Conservation (phyloP, 2,888 invertebrate species). For the Sesia apiformis region DNA sequence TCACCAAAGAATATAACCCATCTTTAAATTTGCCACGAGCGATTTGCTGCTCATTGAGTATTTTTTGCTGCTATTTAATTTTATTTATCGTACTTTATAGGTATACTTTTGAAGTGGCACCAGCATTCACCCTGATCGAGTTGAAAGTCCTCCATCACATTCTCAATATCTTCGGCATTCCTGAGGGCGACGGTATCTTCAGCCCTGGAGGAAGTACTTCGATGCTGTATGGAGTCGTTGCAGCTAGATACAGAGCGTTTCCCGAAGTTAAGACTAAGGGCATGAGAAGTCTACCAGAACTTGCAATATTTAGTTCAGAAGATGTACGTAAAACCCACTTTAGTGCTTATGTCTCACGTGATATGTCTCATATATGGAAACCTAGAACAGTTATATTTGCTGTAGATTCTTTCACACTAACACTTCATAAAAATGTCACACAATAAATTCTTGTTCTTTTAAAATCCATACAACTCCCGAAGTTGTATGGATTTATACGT, state of each 20-base stretch:
- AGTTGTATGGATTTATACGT: too few relatives aligned
- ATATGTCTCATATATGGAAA: background rate
- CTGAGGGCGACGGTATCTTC: conserved; percentile 83
- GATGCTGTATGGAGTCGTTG: conserved; percentile 84
- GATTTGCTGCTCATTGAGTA: too few relatives aligned
- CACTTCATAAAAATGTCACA: too few relatives aligned
- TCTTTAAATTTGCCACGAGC: too few relatives aligned
- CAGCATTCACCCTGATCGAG: conserved; percentile 85
- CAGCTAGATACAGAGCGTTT: conserved; percentile 79
- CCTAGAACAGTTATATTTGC: background rate
- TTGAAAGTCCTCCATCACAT: conserved; percentile 76
- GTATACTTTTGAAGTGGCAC: conserved; percentile 88
- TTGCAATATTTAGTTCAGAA: conserved; percentile 84
- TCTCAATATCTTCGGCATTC: conserved; percentile 76
- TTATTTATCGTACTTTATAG: conserved; percentile 42
- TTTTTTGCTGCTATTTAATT: background rate
- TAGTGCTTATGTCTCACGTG: background rate
- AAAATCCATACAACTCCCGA: background rate
- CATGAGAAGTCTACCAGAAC: conserved; percentile 73
- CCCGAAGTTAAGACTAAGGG: conserved; percentile 83
- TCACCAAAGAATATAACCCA: too few relatives aligned
- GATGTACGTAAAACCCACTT: conserved; percentile 78
- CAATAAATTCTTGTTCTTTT: background rate
- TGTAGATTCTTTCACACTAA: background rate
- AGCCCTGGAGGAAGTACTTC: conserved; percentile 86